Percentiles rank a stretch among this genome's conserved stretches.
Conservation (phyloP, 1,140 invertebrate genomes). For the Subanguina moxae region DNA sequence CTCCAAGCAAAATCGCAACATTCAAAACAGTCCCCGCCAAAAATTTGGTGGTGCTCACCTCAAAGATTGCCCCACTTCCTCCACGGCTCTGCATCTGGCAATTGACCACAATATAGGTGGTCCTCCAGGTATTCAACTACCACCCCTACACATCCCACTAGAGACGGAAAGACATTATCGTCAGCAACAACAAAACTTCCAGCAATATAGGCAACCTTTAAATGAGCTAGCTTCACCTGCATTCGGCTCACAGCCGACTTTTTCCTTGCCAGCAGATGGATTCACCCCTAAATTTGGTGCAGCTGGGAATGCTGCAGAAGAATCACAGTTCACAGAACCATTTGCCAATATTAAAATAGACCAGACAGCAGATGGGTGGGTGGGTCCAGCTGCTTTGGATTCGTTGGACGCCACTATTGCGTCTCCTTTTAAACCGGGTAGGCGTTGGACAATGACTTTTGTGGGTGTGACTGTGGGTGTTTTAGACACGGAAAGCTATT, state of each 20-base stretch:
- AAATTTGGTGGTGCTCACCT: too few species aligned
- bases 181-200: not conserved
- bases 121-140: not conserved
- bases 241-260: too few species aligned
- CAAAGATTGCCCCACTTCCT: not conserved
- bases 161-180: not conserved
- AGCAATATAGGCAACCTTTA: slow-evolving; percentile 1
- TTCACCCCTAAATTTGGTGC: too few species aligned
- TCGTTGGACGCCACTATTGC: not conserved
- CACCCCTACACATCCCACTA: not conserved
- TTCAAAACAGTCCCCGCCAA: too few species aligned
- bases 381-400: not conserved
- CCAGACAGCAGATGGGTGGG: not conserved
- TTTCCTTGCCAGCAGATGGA: too few species aligned
- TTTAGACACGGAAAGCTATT: too few species aligned
- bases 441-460: not conserved
- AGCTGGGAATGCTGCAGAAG: not conserved
- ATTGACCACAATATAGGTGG: not conserved
- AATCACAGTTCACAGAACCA: slow-evolving; percentile 1
- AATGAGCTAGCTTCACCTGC: too few species aligned
- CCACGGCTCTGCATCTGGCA: not conserved
- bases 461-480: not conserved
- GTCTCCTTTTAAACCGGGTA: not conserved
- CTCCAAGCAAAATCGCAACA: too few species aligned
- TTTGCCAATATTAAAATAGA: slow-evolving; percentile 2